Evolutionary conservation across 2,797 vertebrate species (phyloP).

Genomic region (Poeciliopsis gracilis): DNA sequence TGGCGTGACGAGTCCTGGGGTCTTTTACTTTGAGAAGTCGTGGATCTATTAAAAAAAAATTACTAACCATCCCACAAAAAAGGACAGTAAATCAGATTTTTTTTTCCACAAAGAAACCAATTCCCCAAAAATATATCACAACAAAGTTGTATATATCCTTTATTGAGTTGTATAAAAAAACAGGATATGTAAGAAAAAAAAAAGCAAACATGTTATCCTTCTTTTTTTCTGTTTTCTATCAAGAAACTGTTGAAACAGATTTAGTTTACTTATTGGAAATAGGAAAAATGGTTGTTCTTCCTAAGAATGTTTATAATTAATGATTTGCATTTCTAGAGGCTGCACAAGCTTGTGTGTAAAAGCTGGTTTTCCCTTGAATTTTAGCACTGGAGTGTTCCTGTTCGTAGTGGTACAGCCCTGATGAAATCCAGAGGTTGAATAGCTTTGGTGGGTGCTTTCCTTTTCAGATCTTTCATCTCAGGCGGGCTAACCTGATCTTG

Average conservation of each 20-base stretch:
- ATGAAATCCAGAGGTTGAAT: constrained; percentile 66
- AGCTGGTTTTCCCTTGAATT: constrained; percentile 24
- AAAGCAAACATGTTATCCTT: constrained; percentile 23
- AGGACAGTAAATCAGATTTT: neutral
- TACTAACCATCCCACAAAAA: constrained; percentile 58
- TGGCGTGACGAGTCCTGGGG: constrained; percentile 44
- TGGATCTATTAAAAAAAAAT: neutral
- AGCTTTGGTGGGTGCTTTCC: constrained; percentile 63
- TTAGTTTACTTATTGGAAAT: constrained; percentile 20
- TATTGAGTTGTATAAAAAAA: neutral
- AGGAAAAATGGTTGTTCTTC: constrained; percentile 11
- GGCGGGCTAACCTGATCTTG: constrained; percentile 79
- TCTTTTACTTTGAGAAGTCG: too few species aligned
- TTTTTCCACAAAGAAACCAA: too few species aligned
- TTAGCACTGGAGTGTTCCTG: constrained; percentile 10
- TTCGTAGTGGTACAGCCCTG: constrained; percentile 33
- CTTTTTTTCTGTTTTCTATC: constrained; percentile 20
- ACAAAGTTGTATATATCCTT: too few species aligned
- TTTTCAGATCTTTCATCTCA: constrained; percentile 78
- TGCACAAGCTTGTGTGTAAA: neutral
- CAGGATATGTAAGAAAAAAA: too few species aligned
- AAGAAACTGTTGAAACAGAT: constrained; percentile 25
- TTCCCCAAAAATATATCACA: too few species aligned
- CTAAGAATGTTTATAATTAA: constrained; percentile 7
- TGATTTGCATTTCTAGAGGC: constrained; percentile 8